A percentile compares a stretch with the other conserved stretches of the same genome.
Evolutionary conservation across 2,888 invertebrate species (phyloP).

Genomic region (Hypomecis atomaria): DNA sequence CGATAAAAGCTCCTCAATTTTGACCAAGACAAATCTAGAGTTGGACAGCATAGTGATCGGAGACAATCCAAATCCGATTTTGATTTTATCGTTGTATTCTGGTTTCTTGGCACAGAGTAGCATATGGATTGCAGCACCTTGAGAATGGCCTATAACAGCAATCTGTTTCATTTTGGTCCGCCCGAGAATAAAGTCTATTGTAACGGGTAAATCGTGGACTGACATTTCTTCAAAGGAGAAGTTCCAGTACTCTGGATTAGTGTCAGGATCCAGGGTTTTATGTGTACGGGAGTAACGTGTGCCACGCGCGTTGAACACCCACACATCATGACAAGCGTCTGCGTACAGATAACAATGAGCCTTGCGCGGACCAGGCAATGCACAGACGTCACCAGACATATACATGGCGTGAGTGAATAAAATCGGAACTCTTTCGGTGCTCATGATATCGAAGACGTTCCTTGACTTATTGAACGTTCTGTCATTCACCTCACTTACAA

Average conservation of each 20-base stretch:
- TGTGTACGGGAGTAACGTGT: slow-evolving; percentile 40
- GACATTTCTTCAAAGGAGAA: slow-evolving; percentile 52
- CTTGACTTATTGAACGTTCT: no score
- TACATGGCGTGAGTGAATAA: slow-evolving; percentile 48
- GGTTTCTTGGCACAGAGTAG: slow-evolving; percentile 50
- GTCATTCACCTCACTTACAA: no score
- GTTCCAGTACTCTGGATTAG: slow-evolving; percentile 47
- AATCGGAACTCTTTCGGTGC: background rate
- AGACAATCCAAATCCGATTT: slow-evolving; percentile 51
- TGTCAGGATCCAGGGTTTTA: slow-evolving; percentile 37
- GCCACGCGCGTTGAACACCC: slow-evolving; percentile 46
- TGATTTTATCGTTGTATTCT: slow-evolving; percentile 54
- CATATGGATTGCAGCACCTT: slow-evolving; percentile 46
- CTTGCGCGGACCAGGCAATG: slow-evolving; percentile 46
- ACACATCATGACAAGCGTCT: slow-evolving; percentile 46
- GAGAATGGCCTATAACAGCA: slow-evolving; percentile 50
- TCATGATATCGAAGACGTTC: no score
- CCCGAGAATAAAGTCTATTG: slow-evolving; percentile 51
- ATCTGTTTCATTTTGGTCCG: slow-evolving; percentile 44
- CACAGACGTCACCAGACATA: slow-evolving; percentile 48
- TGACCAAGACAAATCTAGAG: slow-evolving; percentile 43
- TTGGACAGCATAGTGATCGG: slow-evolving; percentile 46
- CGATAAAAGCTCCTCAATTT: slow-evolving; percentile 38
- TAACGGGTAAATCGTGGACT: slow-evolving; percentile 48
- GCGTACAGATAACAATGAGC: slow-evolving; percentile 52